A percentile compares a stretch with the other conserved stretches of the same genome.
These are phyloP conservation scores for Sminthurides aquaticus DNA, from an alignment of 2,888 invertebrate genomes.

Conservation along the genomic window DNA sequence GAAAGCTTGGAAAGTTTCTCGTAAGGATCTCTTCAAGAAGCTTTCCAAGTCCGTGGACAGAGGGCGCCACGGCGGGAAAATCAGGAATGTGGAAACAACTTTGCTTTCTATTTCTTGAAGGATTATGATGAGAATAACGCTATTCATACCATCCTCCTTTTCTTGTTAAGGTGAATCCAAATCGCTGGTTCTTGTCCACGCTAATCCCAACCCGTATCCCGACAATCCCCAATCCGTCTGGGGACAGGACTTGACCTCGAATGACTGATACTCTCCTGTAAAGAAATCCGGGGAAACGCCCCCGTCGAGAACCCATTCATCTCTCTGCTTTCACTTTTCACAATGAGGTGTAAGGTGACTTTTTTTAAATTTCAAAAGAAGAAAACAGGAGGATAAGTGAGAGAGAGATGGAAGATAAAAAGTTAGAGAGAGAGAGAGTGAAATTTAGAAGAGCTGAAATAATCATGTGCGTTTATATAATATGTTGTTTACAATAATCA, in stretches of 20 bases:
- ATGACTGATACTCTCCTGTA: constrained; percentile 97
- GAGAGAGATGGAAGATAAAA: no score
- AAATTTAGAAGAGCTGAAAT: constrained; percentile 5
- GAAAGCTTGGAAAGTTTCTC: background rate
- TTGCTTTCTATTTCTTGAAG: background rate
- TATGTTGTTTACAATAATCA: no score
- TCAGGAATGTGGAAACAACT: background rate
- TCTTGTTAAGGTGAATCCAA: constrained; percentile 90
- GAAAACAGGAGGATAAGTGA: constrained; percentile 9
- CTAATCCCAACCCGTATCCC: constrained; percentile 83
- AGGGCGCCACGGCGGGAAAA: background rate
- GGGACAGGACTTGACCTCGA: constrained; percentile 91
- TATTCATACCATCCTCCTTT: constrained; percentile 85
- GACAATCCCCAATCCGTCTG: constrained; percentile 89
- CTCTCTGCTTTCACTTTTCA: constrained; percentile 25
- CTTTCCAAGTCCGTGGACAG: background rate
- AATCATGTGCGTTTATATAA: constrained; percentile 1
- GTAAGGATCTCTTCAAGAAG: background rate
- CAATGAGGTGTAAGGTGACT: constrained; percentile 4
- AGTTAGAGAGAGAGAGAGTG: constrained; percentile 19
- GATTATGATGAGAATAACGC: background rate
- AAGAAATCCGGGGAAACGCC: constrained; percentile 44
- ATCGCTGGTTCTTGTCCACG: constrained; percentile 84
- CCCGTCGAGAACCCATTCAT: constrained; percentile 21
- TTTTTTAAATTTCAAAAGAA: constrained; percentile 21